A percentile compares a stretch with the other conserved stretches of the same genome.
Conservation (phyloP, 2,113 vertebrate species). For the Pygathrix nemaeus region DNA sequence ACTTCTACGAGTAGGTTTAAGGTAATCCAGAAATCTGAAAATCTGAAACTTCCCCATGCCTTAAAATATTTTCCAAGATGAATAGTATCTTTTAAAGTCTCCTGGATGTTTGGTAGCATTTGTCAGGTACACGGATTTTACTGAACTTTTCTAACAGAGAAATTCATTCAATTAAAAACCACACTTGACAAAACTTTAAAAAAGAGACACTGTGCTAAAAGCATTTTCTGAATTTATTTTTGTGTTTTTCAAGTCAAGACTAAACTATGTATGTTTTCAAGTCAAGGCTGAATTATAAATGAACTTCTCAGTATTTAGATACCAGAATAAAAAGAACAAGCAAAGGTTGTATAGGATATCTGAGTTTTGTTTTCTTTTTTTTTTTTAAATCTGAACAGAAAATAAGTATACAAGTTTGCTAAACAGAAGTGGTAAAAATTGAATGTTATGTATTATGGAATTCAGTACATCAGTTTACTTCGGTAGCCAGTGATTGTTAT, state of each 20-base stretch:
- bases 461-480: constrained; percentile 63
- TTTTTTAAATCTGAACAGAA: constrained; percentile 75
- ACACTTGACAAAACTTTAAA: neutral
- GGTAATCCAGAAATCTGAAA: constrained; percentile 4
- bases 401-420: constrained; percentile 70
- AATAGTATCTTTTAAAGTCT: neutral
- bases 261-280: neutral
- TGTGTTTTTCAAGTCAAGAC: constrained; percentile 12
- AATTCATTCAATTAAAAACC: constrained; percentile 3
- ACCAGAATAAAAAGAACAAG: constrained; percentile 42
- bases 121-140: neutral
- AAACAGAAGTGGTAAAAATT: constrained; percentile 63
- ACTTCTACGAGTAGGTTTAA: neutral
- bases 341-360: constrained; percentile 36
- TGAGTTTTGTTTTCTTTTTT: constrained; percentile 17
- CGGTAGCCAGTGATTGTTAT: constrained; percentile 56
- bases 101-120: constrained; percentile 3
- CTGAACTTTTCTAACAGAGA: constrained; percentile 31
- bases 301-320: constrained; percentile 14
- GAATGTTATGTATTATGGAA: constrained; percentile 53
- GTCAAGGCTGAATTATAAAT: neutral
- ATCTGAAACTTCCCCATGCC: neutral
- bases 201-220: neutral
- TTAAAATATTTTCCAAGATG: neutral
- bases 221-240: constrained; percentile 24